phyloP scores from a whole-genome alignment of 2,888 invertebrate genomes.

The Emmelina monodactyla region DNA sequence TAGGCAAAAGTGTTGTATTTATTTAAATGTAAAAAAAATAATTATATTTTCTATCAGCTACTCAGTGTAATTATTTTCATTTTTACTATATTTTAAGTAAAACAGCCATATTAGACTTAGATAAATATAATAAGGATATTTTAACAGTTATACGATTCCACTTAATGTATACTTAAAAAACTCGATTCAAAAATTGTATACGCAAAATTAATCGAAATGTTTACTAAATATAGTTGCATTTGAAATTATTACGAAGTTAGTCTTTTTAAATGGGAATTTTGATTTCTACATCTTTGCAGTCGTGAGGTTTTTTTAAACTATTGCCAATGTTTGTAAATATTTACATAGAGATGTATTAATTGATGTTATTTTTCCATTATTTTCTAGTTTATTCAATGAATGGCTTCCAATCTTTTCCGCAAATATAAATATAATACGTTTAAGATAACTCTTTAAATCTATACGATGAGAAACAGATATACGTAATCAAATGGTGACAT shows the following conservation, averaged over 20 bases:
- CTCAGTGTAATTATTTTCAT: conserved; percentile 35
- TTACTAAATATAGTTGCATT: neutral
- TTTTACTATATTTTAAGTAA: conserved; percentile 22
- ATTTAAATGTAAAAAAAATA: conserved; percentile 38
- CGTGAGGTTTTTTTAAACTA: neutral
- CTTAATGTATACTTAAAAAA: conserved; percentile 30
- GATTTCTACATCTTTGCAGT: neutral
- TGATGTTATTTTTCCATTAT: too few relatives aligned
- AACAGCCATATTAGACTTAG: conserved; percentile 50
- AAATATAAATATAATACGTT: too few relatives aligned
- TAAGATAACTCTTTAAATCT: too few relatives aligned
- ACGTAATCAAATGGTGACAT: conserved; percentile 35
- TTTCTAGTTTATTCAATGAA: too few relatives aligned
- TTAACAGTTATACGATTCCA: conserved; percentile 39
- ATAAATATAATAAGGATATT: conserved; percentile 11
- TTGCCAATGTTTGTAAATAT: neutral
- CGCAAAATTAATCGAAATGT: conserved; percentile 23
- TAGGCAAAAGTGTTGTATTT: conserved; percentile 49
- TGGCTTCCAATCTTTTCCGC: too few relatives aligned
- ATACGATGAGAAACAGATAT: conserved; percentile 53
- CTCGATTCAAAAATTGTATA: conserved; percentile 51
- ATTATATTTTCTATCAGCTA: conserved; percentile 30
- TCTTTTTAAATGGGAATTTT: neutral
- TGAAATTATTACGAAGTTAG: neutral
- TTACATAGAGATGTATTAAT: neutral